A percentile compares a stretch with the other conserved stretches of the same genome.
These are phyloP conservation scores for Genyomyrus donnyi DNA, from an alignment of 2,113 vertebrate species.

Conservation along the genomic window DNA sequence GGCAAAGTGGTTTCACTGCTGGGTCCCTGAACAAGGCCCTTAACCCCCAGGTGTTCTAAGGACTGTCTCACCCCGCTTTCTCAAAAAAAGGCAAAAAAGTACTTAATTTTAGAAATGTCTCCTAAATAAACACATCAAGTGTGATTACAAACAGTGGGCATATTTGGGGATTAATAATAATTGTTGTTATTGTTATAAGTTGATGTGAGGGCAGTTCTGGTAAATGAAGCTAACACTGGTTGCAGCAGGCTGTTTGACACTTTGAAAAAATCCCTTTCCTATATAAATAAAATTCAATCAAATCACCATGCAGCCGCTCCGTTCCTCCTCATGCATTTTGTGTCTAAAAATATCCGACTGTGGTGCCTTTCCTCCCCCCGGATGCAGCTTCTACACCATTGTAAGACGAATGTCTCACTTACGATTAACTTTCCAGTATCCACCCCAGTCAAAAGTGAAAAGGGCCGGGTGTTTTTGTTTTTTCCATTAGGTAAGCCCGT, in stretches of 20 bases:
- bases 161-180: neutral
- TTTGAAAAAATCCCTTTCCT: slow-evolving; percentile 21
- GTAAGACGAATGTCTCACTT: slow-evolving; percentile 46
- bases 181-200: neutral
- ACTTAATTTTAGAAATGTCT: neutral
- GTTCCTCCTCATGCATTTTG: slow-evolving; percentile 50
- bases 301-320: slow-evolving; percentile 37
- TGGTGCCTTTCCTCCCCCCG: slow-evolving; percentile 23
- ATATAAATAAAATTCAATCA: neutral
- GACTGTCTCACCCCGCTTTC: neutral
- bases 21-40: neutral
- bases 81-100: neutral
- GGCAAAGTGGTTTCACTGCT: neutral
- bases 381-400: slow-evolving; percentile 35
- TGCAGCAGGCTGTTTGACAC: slow-evolving; percentile 29
- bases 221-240: neutral
- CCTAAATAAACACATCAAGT: neutral
- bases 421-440: slow-evolving; percentile 64
- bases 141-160: neutral
- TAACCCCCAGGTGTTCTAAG: neutral
- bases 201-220: neutral
- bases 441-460: slow-evolving; percentile 43
- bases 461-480: slow-evolving; percentile 7
- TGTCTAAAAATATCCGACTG: slow-evolving; percentile 56
- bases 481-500: slow-evolving; percentile 47